phyloP scores from a whole-genome alignment of 2,888 invertebrate species.

The Trachelus troglodyta region DNA sequence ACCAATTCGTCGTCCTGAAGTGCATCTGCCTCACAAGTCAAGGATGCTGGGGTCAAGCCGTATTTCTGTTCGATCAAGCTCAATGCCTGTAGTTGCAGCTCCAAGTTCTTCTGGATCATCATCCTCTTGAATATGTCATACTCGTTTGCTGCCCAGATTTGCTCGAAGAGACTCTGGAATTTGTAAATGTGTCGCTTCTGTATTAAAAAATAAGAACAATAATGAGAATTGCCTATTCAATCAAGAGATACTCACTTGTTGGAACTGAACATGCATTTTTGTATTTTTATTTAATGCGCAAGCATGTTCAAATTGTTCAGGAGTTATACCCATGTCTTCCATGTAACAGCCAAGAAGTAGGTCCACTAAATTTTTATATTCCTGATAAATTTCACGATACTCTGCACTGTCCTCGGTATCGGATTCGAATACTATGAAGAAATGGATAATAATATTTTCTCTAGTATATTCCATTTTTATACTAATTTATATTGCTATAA shows the following conservation, averaged over 20 bases:
- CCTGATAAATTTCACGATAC: constrained; percentile 82
- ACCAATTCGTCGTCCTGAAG: constrained; percentile 69
- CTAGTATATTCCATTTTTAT: constrained; percentile 22
- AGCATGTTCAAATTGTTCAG: constrained; percentile 88
- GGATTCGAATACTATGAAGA: constrained; percentile 86
- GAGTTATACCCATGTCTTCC: constrained; percentile 90
- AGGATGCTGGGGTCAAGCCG: constrained; percentile 75
- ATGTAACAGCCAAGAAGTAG: constrained; percentile 90
- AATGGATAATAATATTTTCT: constrained; percentile 13
- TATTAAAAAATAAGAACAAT: background rate
- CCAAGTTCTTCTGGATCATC: constrained; percentile 94
- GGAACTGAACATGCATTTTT: constrained; percentile 69
- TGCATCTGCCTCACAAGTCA: constrained; percentile 59
- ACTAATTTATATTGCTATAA: background rate
- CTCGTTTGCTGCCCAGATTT: constrained; percentile 95
- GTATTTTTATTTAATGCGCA: constrained; percentile 70
- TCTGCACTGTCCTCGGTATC: constrained; percentile 78
- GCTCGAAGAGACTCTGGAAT: constrained; percentile 73
- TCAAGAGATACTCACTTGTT: constrained; percentile 64
- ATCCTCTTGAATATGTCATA: constrained; percentile 88
- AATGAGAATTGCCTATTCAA: background rate
- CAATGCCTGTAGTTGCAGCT: constrained; percentile 88
- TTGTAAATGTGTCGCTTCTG: background rate
- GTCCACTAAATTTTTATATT: constrained; percentile 92
- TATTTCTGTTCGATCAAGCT: constrained; percentile 85